Evolutionary conservation across 2,888 invertebrate genomes (phyloP), one percentile per base, ranked within the genome.

Genomic region (Oscheius sp.): DNA sequence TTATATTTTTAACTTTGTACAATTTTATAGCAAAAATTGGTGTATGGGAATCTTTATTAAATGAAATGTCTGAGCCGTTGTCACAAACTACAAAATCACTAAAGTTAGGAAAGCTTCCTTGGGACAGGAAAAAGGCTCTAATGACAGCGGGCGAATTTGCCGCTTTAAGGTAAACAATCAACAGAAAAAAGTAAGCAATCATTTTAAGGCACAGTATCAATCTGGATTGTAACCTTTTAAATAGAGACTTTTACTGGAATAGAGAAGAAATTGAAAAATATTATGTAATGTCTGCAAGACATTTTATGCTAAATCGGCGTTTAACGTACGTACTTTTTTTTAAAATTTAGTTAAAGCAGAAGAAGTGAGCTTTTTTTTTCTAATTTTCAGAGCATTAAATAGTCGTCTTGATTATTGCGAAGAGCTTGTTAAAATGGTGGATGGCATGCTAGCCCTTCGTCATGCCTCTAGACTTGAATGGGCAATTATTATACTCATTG

Each of bases 181-280:
- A n/a, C n/a, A 29, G 46, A 20, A 15, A 23, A 4, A 5, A 15
- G 4, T 31, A 23, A 39, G n/a, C 17, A 4, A 8, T 55, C n/a
- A 34, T 27, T 31, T 52, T 69, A 39, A 88, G 88, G 3, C 95
- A 96, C 88, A 90, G 92, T 23, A 92, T 97, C 65, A 97, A 95
- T 88, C 90, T 97, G 75, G 93, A 94, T 80, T 96, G 96, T 0
- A 96, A 96, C 88, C 89, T 96, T 48, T 89, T 96, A 76, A 94
- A 94, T 0, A 96, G 96, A 0, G 97, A 97, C 89, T 95, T 96
- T 88, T 97, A 97, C 88, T 97, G 97, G 97, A 96, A 97, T 84
- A 91, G 94, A 65, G 94, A 95, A 81, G 90, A 92, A 65, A 89
- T 96, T 33, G 96, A 96, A 88, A 89, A 89, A 0, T 89, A 96